Percentiles rank a stretch among this genome's conserved stretches.
Conservation (phyloP, 2,888 invertebrate genomes). For the Agrenia bidenticulata region DNA sequence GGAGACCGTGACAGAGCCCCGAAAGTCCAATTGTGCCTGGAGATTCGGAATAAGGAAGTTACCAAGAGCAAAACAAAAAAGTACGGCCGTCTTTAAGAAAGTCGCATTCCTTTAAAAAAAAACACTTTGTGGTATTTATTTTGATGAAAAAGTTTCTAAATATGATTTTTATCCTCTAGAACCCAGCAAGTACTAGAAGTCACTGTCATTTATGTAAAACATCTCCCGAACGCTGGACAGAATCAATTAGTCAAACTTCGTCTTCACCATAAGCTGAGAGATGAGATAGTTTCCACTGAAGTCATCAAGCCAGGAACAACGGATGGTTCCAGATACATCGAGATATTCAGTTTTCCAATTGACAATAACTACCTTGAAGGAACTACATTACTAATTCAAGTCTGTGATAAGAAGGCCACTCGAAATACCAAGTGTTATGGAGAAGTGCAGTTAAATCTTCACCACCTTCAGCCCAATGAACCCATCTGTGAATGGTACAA, state of each 20-base stretch:
- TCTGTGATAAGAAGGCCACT: slow-evolving; percentile 48
- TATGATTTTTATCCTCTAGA: slow-evolving; percentile 6
- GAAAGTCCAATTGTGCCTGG: slow-evolving; percentile 44
- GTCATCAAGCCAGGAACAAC: slow-evolving; percentile 28
- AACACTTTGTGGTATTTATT: not conserved
- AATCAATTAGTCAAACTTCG: slow-evolving; percentile 43
- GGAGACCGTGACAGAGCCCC: slow-evolving; percentile 32
- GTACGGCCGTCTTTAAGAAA: no score
- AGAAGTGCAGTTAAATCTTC: slow-evolving; percentile 24
- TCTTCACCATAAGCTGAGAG: slow-evolving; percentile 24
- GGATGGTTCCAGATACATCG: slow-evolving; percentile 34
- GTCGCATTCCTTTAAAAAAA: not conserved
- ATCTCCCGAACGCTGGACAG: slow-evolving; percentile 21
- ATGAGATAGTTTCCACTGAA: slow-evolving; percentile 36
- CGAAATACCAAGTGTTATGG: slow-evolving; percentile 39
- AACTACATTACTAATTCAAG: slow-evolving; percentile 30
- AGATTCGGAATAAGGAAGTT: slow-evolving; percentile 34
- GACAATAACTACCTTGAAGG: slow-evolving; percentile 14
- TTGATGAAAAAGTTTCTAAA: not conserved
- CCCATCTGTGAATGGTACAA: slow-evolving; percentile 43
- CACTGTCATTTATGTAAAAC: slow-evolving; percentile 38
- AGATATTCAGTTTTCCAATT: slow-evolving; percentile 39
- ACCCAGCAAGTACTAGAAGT: slow-evolving; percentile 35
- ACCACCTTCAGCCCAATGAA: slow-evolving; percentile 23
- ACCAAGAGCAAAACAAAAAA: not conserved